Evolutionary conservation across 2,113 vertebrate species (phyloP).

Genomic region (Phrynosoma blainvillii): DNA sequence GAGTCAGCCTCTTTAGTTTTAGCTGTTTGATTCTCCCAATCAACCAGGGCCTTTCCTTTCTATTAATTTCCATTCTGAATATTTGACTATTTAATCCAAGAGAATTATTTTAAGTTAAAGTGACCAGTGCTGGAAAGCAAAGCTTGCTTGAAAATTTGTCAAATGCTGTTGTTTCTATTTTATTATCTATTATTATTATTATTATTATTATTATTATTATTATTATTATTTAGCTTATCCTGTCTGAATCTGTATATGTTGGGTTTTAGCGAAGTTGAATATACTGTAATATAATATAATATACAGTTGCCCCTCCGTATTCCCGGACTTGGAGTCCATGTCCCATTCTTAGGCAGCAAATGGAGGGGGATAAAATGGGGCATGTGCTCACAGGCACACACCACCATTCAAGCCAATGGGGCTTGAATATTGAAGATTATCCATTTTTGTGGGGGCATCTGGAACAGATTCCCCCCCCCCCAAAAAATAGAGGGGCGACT

Average conservation of each 20-base stretch:
- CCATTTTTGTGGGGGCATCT: no score
- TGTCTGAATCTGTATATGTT: neutral
- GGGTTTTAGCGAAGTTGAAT: neutral
- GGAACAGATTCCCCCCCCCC: no score
- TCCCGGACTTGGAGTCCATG: no score
- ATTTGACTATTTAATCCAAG: neutral
- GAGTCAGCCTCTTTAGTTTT: neutral
- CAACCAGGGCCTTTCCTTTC: neutral
- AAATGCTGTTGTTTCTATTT: neutral
- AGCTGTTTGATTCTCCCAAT: neutral
- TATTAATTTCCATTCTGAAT: neutral
- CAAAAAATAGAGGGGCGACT: no score
- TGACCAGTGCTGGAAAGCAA: neutral
- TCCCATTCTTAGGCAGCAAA: no score
- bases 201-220: no score
- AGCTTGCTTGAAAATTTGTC: neutral
- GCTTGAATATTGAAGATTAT: no score
- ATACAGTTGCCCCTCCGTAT: no score
- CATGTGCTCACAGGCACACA: no score
- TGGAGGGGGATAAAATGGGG: no score
- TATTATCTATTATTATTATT: no score
- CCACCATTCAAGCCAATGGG: no score
- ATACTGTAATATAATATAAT: neutral
- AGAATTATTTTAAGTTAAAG: neutral
- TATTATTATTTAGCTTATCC: neutral